Conservation (phyloP, 2,113 vertebrate genomes). For the Hyla sarda region DNA sequence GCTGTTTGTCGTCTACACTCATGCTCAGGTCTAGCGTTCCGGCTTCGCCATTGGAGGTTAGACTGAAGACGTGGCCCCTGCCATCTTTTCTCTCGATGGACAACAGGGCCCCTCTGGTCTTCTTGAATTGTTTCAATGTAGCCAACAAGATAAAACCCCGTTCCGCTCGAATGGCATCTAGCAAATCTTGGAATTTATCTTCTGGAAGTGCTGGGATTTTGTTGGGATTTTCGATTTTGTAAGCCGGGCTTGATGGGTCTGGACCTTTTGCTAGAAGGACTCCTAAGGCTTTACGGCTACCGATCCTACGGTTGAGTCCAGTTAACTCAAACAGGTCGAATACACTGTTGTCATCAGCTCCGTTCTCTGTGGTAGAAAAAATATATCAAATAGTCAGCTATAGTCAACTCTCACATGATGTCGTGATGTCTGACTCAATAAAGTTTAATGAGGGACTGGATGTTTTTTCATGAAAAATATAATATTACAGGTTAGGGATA, state of each 20-base stretch:
- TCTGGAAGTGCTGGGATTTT: conserved; percentile 89
- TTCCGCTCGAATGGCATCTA: conserved; percentile 89
- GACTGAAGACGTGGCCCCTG: conserved; percentile 87
- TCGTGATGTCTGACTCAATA: too few relatives aligned
- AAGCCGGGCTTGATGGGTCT: conserved; percentile 90
- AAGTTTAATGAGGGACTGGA: too few relatives aligned
- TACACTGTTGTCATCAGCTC: conserved; percentile 87
- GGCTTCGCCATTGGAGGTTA: conserved; percentile 91
- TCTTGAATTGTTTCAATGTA: conserved; percentile 89
- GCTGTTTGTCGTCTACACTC: conserved; percentile 79
- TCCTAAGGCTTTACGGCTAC: conserved; percentile 80
- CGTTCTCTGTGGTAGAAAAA: conserved; percentile 75
- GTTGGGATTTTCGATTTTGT: conserved; percentile 88
- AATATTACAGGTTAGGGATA: too few relatives aligned
- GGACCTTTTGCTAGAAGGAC: conserved; percentile 87
- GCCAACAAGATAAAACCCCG: conserved; percentile 92
- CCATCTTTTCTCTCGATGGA: conserved; percentile 86
- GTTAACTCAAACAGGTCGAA: conserved; percentile 92
- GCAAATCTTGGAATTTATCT: conserved; percentile 87
- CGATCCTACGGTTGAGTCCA: conserved; percentile 73
- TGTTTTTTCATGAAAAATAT: too few relatives aligned
- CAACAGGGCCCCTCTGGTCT: conserved; percentile 84
- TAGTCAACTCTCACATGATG: neutral
- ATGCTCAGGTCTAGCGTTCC: conserved; percentile 91
- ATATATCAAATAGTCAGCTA: neutral